Evolutionary conservation across 92 coral and sea anemone genomes (phyloP), one percentile per base, ranked within the genome.

Genomic region (Montipora capitata): DNA sequence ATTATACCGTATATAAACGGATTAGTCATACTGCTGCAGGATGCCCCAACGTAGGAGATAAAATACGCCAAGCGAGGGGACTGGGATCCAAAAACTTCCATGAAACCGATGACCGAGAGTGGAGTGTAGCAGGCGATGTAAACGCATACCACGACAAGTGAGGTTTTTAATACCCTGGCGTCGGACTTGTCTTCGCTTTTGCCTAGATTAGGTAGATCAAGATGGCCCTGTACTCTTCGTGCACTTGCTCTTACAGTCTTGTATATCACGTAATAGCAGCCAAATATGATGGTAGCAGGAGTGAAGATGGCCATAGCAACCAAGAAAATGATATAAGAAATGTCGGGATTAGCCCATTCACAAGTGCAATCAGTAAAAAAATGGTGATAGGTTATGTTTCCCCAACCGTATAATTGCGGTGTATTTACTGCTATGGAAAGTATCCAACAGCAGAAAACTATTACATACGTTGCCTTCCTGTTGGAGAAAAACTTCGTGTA

Each of bases 381-480:
- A 1, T 63, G 72, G 48, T 94, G 92, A 58, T 87, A 95, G 18
- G 62, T 76, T 61, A 90, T 89, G 63, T 76, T 83, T 10, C 97
- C 97, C 97, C 97, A 94, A 65, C 98, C 98, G 82, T 95, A 93
- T 54, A 95, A 72, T 35, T 95, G 96, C 38, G 96, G 96, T 61
- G 91, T 75, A 41, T 95, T 91, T 10, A 95, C 87, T 17, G 83
- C 27, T 43, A 86, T 18, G 4, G 96, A 91, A 27, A 85, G 48
- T 5, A 95, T 49, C 96, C 98, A 95, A 14, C 91, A 79, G 15
- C 88, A 65, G 14, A 76, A 13, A 54, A 93, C 82, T 62, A 82
- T 74, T 0, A 87, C 16, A 5, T 67, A 71, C 70, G 95, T 93
- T 1, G 72, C 73, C 38, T 85, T 74, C 68, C 81, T 74, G 6